Evolutionary conservation across 1,140 invertebrate genomes (phyloP).

Genomic region (Pseudomyrmex dendroicus): DNA sequence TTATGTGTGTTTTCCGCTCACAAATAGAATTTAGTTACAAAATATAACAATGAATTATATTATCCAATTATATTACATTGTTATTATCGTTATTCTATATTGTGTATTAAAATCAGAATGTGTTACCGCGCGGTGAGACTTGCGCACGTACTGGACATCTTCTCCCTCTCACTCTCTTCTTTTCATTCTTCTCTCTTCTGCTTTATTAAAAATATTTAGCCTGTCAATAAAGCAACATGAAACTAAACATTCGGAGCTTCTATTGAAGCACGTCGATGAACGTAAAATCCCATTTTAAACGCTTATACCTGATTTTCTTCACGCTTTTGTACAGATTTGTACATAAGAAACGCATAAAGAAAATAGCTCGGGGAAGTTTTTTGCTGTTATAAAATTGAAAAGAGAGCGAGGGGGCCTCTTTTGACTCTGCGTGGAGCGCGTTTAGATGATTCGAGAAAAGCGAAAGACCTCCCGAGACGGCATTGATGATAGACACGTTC

Average conservation of each 20-base stretch:
- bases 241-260: not conserved
- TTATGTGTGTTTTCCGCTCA: not conserved
- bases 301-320: not conserved
- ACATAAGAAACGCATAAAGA: conserved; percentile 20
- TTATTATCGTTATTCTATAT: conserved; percentile 4
- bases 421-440: conserved; percentile 18
- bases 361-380: not conserved
- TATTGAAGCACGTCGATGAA: not conserved
- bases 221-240: not conserved
- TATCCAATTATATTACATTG: not conserved
- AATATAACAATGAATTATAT: not conserved
- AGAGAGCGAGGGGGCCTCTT: conserved; percentile 11
- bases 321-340: conserved; percentile 17
- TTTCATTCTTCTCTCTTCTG: not conserved
- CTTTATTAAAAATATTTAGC: not conserved
- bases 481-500: conserved; percentile 59
- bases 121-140: not conserved
- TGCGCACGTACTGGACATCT: not conserved
- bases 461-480: conserved; percentile 3
- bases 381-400: conserved; percentile 5
- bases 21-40: conserved; percentile 28
- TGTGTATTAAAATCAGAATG: not conserved
- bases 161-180: not conserved
- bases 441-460: conserved; percentile 1
- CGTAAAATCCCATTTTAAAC: not conserved